Percentiles rank a stretch among this genome's conserved stretches.
These are phyloP conservation scores for Melospiza melodia DNA, from an alignment of 2,113 vertebrate species.

Conservation along the genomic window DNA sequence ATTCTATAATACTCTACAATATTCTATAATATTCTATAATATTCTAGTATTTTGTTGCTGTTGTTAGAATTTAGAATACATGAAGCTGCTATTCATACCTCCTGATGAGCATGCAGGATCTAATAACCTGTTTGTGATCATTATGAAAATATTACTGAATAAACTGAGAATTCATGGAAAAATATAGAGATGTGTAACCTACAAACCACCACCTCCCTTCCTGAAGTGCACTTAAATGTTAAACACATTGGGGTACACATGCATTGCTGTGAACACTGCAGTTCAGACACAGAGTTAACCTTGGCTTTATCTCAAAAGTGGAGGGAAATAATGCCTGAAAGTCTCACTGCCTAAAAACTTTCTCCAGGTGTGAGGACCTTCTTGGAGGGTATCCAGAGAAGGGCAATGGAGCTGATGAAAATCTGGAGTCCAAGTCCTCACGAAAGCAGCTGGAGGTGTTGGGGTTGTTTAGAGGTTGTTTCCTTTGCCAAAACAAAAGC, in stretches of 20 bases:
- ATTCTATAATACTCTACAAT: too few relatives aligned
- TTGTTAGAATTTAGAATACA: not conserved
- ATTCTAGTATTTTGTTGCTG: not conserved
- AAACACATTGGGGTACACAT: accelerated
- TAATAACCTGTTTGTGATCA: not conserved
- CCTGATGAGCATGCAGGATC: not conserved
- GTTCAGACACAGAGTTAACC: not conserved
- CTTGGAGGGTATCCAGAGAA: not conserved
- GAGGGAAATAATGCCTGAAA: not conserved
- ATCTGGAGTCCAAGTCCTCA: not conserved
- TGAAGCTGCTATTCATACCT: not conserved
- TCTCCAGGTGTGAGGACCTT: not conserved
- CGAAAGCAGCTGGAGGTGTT: not conserved
- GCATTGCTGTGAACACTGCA: not conserved
- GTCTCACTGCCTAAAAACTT: not conserved
- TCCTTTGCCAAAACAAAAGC: not conserved
- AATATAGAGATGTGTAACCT: not conserved
- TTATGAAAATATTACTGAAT: not conserved
- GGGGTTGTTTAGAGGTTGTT: not conserved
- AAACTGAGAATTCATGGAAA: not conserved
- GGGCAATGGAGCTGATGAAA: not conserved
- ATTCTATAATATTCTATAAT: too few relatives aligned
- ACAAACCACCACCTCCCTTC: not conserved
- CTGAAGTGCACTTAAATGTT: not conserved
- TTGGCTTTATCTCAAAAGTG: not conserved